A percentile compares a stretch with the other conserved stretches of the same genome.
Conservation (phyloP, 2,113 vertebrate genomes). For the Panthera leo region DNA sequence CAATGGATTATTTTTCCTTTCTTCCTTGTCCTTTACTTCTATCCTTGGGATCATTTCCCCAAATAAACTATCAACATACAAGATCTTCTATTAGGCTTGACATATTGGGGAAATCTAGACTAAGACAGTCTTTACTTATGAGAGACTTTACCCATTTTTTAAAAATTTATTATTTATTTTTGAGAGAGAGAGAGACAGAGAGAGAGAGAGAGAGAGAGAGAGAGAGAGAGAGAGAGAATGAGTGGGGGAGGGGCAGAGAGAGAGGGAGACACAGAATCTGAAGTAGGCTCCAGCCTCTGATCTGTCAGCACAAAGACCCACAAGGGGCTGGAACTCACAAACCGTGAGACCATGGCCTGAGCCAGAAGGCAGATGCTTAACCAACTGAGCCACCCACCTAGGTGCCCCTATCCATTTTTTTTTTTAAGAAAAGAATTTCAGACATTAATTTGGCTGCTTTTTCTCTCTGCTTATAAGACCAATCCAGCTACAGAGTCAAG, state of each 20-base stretch:
- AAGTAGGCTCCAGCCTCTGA: too few relatives aligned
- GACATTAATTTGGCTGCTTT: background rate
- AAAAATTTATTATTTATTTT: too few relatives aligned
- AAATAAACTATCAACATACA: background rate
- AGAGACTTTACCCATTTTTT: background rate
- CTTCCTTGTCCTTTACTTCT: background rate
- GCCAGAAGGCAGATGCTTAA: too few relatives aligned
- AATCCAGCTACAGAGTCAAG: background rate
- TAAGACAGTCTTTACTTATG: background rate
- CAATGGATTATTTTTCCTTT: background rate
- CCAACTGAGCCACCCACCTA: too few relatives aligned
- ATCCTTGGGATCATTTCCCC: background rate
- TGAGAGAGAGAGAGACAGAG: too few relatives aligned
- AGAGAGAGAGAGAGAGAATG: too few relatives aligned
- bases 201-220: too few relatives aligned
- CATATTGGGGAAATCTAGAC: background rate
- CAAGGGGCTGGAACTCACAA: too few relatives aligned
- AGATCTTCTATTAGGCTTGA: background rate
- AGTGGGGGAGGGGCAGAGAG: too few relatives aligned
- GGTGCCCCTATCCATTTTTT: background rate
- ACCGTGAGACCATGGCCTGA: too few relatives aligned
- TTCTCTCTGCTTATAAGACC: background rate
- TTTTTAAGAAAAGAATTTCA: background rate
- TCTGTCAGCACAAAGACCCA: too few relatives aligned
- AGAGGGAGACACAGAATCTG: too few relatives aligned